Evolutionary conservation across 2,797 vertebrate genomes (phyloP).

Genomic region (Lutjanus argentimaculatus): DNA sequence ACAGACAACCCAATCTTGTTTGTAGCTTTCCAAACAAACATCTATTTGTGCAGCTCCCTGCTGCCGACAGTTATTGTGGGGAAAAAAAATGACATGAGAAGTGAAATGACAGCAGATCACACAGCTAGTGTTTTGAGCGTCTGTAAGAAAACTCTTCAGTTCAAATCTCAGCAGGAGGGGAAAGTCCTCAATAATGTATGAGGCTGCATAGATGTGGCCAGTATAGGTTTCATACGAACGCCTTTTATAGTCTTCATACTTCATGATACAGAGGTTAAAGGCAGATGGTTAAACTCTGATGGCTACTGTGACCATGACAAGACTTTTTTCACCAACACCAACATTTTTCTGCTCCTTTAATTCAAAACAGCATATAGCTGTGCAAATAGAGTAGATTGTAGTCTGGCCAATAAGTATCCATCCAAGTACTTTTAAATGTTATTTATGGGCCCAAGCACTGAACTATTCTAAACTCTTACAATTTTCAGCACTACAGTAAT

Average conservation of each 20-base stretch:
- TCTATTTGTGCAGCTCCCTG: neutral
- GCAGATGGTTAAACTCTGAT: neutral
- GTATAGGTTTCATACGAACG: constrained; percentile 13
- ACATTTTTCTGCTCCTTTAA: neutral
- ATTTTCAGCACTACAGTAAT: neutral
- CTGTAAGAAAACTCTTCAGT: neutral
- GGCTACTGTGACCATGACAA: neutral
- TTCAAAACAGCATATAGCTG: neutral
- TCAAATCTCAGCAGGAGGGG: constrained; percentile 36
- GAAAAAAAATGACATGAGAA: neutral
- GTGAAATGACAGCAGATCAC: constrained; percentile 17
- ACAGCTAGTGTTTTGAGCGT: neutral
- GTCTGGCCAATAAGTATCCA: neutral
- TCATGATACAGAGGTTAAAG: neutral
- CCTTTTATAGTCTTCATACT: neutral
- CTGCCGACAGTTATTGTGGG: neutral
- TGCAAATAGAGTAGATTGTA: neutral
- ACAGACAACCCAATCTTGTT: constrained; percentile 17
- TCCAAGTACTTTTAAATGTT: neutral
- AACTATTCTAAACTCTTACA: neutral
- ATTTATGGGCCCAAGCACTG: neutral
- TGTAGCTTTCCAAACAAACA: constrained; percentile 19
- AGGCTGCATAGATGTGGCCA: constrained; percentile 9
- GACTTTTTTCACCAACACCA: too few relatives aligned
- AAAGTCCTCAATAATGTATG: constrained; percentile 49